Percentiles rank a stretch among this genome's conserved stretches.
Evolutionary conservation across 2,113 vertebrate genomes (phyloP).

Genomic region (Oreamnos americanus): DNA sequence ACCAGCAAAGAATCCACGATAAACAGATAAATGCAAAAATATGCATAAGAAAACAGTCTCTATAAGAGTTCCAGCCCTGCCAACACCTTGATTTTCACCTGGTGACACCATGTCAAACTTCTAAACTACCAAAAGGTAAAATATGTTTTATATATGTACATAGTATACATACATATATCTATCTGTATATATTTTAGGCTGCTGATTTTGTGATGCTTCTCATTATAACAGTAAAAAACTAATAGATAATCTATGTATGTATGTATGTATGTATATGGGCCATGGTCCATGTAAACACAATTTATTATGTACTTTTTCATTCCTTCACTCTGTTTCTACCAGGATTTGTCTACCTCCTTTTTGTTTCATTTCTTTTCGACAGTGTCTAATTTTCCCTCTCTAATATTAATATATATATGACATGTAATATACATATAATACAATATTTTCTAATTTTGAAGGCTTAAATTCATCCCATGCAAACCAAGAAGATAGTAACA

Average conservation of each 20-base stretch:
- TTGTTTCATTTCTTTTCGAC: not conserved
- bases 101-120: not conserved
- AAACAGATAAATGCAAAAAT: not conserved
- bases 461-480: not conserved
- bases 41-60: not conserved
- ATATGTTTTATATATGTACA: not conserved
- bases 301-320: not conserved
- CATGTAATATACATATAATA: not conserved
- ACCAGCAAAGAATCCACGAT: not conserved
- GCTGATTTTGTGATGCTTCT: not conserved
- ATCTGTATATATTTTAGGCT: not conserved
- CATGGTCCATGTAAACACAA: not conserved
- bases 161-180: not conserved
- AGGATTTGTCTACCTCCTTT: not conserved
- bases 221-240: not conserved
- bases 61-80: not conserved
- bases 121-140: not conserved
- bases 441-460: not conserved
- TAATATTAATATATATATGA: not conserved
- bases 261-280: not conserved
- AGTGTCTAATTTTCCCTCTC: not conserved
- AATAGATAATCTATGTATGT: not conserved
- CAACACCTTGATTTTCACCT: not conserved
- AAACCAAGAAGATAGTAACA: not conserved
- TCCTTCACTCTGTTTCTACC: not conserved